Evolutionary conservation across 2,888 invertebrate species (phyloP).

Genomic region (Zygothrica quintamaculata): DNA sequence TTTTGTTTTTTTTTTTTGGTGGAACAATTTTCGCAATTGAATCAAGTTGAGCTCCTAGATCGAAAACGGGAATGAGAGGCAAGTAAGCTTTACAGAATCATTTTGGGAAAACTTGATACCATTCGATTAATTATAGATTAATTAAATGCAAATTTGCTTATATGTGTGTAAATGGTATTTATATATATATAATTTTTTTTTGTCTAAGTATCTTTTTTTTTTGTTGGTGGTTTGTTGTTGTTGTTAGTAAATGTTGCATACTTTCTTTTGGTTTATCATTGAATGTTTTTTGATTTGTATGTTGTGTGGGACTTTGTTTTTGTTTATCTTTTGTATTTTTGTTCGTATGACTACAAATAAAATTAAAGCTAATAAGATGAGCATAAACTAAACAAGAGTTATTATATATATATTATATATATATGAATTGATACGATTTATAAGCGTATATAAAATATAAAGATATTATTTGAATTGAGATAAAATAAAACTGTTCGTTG

Average conservation of each 20-base stretch:
- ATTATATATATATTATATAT: slow-evolving; percentile 19
- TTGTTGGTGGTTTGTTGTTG: slow-evolving; percentile 68
- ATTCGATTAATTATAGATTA: slow-evolving; percentile 69
- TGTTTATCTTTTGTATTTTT: slow-evolving; percentile 47
- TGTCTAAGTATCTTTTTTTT: slow-evolving; percentile 15
- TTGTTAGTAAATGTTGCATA: slow-evolving; percentile 79
- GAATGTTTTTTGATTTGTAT: slow-evolving; percentile 50
- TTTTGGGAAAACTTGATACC: slow-evolving; percentile 85
- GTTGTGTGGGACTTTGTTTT: slow-evolving; percentile 19
- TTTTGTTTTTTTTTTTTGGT: slow-evolving; percentile 45
- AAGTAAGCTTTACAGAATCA: slow-evolving; percentile 84
- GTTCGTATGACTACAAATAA: slow-evolving; percentile 64
- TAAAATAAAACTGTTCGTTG: too few relatives aligned
- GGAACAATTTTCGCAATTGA: slow-evolving; percentile 84
- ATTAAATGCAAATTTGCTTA: slow-evolving; percentile 53
- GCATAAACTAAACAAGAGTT: slow-evolving; percentile 24
- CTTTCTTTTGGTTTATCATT: slow-evolving; percentile 74
- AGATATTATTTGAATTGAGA: too few relatives aligned
- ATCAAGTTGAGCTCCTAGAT: slow-evolving; percentile 85
- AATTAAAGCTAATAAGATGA: slow-evolving; percentile 44
- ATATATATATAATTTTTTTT: slow-evolving; percentile 1
- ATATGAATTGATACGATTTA: too few relatives aligned
- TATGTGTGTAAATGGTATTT: slow-evolving; percentile 22
- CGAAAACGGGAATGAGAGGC: slow-evolving; percentile 85
- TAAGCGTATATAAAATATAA: too few relatives aligned